Evolutionary conservation across 2,113 vertebrate species (phyloP), one percentile per base, ranked within the genome.

Genomic region (Oostethus manadensis): DNA sequence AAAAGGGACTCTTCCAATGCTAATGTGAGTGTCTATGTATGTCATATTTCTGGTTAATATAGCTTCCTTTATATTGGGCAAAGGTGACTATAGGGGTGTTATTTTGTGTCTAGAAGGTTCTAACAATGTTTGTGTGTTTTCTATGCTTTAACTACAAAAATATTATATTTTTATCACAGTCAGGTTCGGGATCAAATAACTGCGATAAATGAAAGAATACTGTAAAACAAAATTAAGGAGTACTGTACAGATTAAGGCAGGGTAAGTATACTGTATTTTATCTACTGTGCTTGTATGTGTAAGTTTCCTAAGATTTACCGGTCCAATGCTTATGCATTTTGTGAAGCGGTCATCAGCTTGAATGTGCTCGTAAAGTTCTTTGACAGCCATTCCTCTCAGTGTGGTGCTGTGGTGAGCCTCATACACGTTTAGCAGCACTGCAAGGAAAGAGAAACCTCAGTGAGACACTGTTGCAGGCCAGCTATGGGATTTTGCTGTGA

Each of bases 321-420:
- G 96, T 8, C 96, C 96, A 0, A 98, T 94, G 83, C 95, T 97
- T 80, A 99, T 92, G 62, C 89, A 92, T 60, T 95, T 96, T 17
- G 93, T 94, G 87, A 98, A 98, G 55, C 86, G 82, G 73, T 98
- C 95, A 0, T 98, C 97, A 0, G 94, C 97, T 22, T 67, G 68
- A 55, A 99, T 90, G 83, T 99, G 97, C 29, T 96, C 88, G 0
- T 93, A 98, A 5, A 99, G 83, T 56, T 90, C 89, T 17, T 71
- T 62, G 16, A 91, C 1, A 0, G 93, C 93, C 64, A 64, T 68
- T 23, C 78, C 83, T 67, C 96, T 90, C 66, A 98, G 79, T 0
- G 44, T 33, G 3, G 71, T 29, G 60, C 88, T 94, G 74, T 98
- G 93, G 75, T 93, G 84, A 21, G 90, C 84, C 84, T 99, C 97